phyloP scores from a whole-genome alignment of 2,888 invertebrate genomes.

The Drosophila helvetica region DNA sequence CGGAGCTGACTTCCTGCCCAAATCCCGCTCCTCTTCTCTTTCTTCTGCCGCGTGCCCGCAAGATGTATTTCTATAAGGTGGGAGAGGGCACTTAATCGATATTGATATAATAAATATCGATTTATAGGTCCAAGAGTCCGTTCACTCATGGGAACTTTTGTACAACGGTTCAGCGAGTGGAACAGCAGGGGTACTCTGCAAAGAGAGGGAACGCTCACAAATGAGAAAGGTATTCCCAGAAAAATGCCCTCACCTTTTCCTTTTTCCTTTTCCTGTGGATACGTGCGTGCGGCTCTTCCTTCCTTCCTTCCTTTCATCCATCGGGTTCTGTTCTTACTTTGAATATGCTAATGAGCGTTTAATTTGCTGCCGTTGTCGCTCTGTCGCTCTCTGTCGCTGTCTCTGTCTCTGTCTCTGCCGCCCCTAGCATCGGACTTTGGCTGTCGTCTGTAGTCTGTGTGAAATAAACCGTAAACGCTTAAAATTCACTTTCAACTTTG shows the following conservation, averaged over 20 bases:
- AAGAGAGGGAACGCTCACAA: background rate
- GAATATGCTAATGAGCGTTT: constrained; percentile 72
- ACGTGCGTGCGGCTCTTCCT: constrained; percentile 8
- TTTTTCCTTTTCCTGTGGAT: constrained; percentile 1
- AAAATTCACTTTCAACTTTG: constrained; percentile 66
- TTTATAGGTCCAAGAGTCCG: background rate
- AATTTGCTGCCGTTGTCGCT: constrained; percentile 53
- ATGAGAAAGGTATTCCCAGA: background rate
- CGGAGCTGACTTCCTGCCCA: background rate
- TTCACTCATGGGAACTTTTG: background rate
- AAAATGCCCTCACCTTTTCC: background rate
- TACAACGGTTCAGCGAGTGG: background rate
- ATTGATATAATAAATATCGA: background rate
- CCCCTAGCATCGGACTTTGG: background rate
- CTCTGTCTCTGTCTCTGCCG: background rate
- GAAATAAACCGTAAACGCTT: constrained; percentile 53
- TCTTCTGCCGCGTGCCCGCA: background rate
- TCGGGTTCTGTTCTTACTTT: constrained; percentile 35
- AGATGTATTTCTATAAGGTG: background rate
- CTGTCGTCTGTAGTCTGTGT: constrained; percentile 4
- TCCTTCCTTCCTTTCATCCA: background rate
- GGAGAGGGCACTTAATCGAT: background rate
- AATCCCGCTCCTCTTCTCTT: background rate
- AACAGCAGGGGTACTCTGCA: no score
- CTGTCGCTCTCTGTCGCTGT: no score